Evolutionary conservation across 2,113 vertebrate species (phyloP), one percentile per base, ranked within the genome.

Genomic region (Poicephalus gulielmi): DNA sequence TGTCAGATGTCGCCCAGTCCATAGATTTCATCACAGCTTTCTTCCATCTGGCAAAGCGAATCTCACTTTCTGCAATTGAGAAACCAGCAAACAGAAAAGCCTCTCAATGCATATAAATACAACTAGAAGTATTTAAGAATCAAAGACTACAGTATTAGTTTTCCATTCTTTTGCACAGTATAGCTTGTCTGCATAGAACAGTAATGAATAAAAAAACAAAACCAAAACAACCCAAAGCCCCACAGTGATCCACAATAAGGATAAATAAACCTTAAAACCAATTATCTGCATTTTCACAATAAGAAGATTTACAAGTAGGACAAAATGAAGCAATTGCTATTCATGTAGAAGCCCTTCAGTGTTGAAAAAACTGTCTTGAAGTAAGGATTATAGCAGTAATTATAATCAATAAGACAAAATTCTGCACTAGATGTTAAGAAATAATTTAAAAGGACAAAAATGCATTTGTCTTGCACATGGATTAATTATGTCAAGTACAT

Each of bases 21-120:
- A 99, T 99, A 95, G 99, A 98, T 68, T 98, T 99, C 98, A 98
- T 97, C 57, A 99, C 99, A 20, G 99, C 99, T 96, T 99, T 99
- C 97, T 99, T 99, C 99, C 99, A 99, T 1, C 99, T 99, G 76
- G 98, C 98, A 71, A 98, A 99, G 82, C 99, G 99, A 96, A 97
- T 98, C 95, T 99, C 99, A 19, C 99, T 99, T 98, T 99, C 99
- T 99, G 96, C 77, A 97, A 95, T 50, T 4, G 20, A 82, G 50
- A 88, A 89, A 86, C 37, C 18, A 52, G 33, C 31, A 77, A 92
- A 67, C 39, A 92, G n/a, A 85, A 83, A 92, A 86, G 46, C 31
- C 27, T 77, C 30, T 93, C 35, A 96, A 20, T 44, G 31, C 18
- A 37, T 10, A 67, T 7, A 30, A 90, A 70, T 37, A 47, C 13